Conservation (phyloP, 1,140 invertebrate genomes). For the Helicoverpa zea region DNA sequence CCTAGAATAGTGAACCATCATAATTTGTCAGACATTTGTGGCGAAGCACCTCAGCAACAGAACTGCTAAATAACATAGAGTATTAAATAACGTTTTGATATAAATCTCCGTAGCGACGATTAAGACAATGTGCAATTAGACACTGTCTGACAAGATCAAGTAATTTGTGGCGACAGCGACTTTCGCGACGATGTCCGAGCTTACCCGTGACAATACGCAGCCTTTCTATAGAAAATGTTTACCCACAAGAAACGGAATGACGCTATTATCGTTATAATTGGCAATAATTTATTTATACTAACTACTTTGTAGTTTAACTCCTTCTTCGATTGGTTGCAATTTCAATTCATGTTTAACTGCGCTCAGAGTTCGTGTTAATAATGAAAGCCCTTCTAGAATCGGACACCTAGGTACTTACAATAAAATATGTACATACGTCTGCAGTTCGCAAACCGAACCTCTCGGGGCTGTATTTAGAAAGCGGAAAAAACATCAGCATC, state of each 20-base stretch:
- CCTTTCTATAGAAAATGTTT: conserved; percentile 14
- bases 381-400: conserved; percentile 6
- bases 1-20: too few relatives aligned
- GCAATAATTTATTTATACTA: neutral
- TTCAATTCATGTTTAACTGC: neutral
- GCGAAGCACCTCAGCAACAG: neutral
- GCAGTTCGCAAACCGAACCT: conserved; percentile 43
- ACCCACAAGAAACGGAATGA: neutral
- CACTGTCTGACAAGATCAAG: conserved; percentile 30
- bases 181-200: conserved; percentile 20
- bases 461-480: conserved; percentile 72
- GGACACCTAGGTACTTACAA: conserved; percentile 46
- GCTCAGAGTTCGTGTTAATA: neutral
- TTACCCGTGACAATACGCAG: neutral
- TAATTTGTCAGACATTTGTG: too few relatives aligned
- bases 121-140: conserved; percentile 2
- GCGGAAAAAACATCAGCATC: conserved; percentile 78
- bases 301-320: neutral
- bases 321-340: neutral
- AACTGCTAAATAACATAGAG: neutral
- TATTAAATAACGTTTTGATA: neutral
- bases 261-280: neutral
- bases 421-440: conserved; percentile 20
- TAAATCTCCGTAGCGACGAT: neutral
- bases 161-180: conserved; percentile 3